Evolutionary conservation across 2,797 vertebrate genomes (phyloP).

Genomic region (Phataginus tricuspis): DNA sequence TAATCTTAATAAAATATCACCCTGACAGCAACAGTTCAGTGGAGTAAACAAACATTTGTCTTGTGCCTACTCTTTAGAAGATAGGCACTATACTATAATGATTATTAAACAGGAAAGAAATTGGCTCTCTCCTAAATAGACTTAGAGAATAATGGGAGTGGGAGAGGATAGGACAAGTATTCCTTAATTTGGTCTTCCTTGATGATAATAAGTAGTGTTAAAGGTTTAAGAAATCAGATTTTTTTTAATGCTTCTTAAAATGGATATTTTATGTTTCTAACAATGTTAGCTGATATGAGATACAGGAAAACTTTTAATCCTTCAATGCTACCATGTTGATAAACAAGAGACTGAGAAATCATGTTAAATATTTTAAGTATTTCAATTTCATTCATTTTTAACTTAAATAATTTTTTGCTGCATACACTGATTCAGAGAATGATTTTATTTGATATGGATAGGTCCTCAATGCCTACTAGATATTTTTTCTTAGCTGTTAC

Average conservation of each 20-base stretch:
- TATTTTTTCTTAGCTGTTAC: constrained; percentile 3
- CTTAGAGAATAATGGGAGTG: not conserved
- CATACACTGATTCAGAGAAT: constrained; percentile 15
- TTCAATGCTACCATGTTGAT: constrained; percentile 33
- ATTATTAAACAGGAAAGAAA: constrained; percentile 14
- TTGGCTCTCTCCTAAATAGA: not conserved
- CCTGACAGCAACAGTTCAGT: constrained; percentile 3
- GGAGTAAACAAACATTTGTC: not conserved
- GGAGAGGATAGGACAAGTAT: not conserved
- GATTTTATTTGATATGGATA: not conserved
- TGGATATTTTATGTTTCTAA: constrained; percentile 31
- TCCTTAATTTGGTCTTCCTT: constrained; percentile 28
- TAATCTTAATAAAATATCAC: not conserved
- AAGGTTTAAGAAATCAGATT: not conserved
- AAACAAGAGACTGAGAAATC: constrained; percentile 35
- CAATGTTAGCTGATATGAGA: not conserved
- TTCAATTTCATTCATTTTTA: constrained; percentile 55
- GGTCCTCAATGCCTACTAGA: not conserved
- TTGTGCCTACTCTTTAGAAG: not conserved
- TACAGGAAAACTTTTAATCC: constrained; percentile 38
- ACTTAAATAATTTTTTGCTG: constrained; percentile 27
- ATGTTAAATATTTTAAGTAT: constrained; percentile 64
- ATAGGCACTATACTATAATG: not conserved
- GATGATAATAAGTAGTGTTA: not conserved
- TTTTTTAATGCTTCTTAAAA: constrained; percentile 46